phyloP scores from a whole-genome alignment of 2,797 vertebrate genomes.

The Lindbergichthys nudifrons region DNA sequence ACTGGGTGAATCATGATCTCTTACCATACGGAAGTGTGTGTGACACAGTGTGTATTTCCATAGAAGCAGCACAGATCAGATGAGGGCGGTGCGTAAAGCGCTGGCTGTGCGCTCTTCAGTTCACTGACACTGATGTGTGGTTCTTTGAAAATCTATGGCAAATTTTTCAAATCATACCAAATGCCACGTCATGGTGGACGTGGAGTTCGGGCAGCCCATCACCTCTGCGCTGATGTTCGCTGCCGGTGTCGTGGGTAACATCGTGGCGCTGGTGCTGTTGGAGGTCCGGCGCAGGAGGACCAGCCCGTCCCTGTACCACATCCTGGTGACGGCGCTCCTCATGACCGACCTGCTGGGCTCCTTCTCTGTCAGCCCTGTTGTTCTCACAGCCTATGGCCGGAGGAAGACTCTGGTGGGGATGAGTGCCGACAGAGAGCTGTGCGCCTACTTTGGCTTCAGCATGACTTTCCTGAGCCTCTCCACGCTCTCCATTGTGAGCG shows the following conservation, averaged over 20 bases:
- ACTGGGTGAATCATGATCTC: no score
- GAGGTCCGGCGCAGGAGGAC: conserved; percentile 67
- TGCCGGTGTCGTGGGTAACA: conserved; percentile 86
- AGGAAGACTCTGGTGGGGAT: conserved; percentile 76
- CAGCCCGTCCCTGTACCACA: conserved; percentile 79
- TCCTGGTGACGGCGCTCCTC: conserved; percentile 87
- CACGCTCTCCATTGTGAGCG: conserved; percentile 88
- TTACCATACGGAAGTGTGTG: background rate
- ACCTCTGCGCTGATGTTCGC: conserved; percentile 87
- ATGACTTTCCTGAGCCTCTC: conserved; percentile 90
- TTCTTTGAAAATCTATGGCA: background rate
- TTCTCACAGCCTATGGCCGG: conserved; percentile 84
- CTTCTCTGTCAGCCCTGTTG: conserved; percentile 87
- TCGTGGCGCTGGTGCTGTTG: conserved; percentile 85
- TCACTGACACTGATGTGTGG: no score
- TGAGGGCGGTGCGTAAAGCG: background rate
- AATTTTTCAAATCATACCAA: background rate
- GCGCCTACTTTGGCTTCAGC: conserved; percentile 87
- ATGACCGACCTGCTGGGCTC: conserved; percentile 90
- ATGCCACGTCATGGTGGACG: conserved; percentile 35
- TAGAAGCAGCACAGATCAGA: background rate
- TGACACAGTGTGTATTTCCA: background rate
- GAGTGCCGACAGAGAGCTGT: conserved; percentile 24
- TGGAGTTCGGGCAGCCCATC: conserved; percentile 58
- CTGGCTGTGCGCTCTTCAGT: background rate